Base-by-base conservation (phyloP, 2,113 vertebrate species). In the Orientallactaga bullata region DNA sequence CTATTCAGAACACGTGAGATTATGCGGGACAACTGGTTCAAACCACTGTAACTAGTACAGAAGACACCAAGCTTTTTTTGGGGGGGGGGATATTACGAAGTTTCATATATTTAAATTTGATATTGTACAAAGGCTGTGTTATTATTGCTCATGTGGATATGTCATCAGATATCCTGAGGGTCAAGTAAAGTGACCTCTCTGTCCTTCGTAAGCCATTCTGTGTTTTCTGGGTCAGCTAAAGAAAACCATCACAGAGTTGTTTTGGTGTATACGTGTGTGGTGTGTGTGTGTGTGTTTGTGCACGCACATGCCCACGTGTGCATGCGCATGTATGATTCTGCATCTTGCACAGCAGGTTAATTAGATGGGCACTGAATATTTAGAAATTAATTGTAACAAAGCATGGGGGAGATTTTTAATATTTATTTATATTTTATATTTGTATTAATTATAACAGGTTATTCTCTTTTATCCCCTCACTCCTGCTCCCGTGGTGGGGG, bases 101-200 rank as follows among this genome's bases (percentile, higher is more conserved):
- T 35, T 93, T 85, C 63, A 5, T 66, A 74, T 66, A 74, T 89
- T 88, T 89, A 86, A 79, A 73, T 91, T 86, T 91, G 87, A 42
- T 63, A 89, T 89, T 88, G 6, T 72, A 82, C 66, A 24, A 61
- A 90, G 58, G 91, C 2, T 63, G 47, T 47, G 18, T 84, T 30
- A 95, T 8, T 85, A 85, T 92, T 91, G 23, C 68, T 85, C 42
- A 71, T 95, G 16, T 81, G 85, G 60, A 47, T 91, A 74, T 63
- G 26, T 7, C 65, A 73, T 86, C 66, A 80, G 30, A 3, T 71
- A 74, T 72, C 20, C 72, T 68, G 42, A 88, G 88, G 42, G 60
- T 28, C 37, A 87, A 92, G 6, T 74, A 28, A 83, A 78, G 76
- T n/a, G 42, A 76, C 21, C 91, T 92, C 24, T 58, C 51, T 92